phyloP scores from a whole-genome alignment of 2,113 vertebrate species.

The Dromiciops gliroides region DNA sequence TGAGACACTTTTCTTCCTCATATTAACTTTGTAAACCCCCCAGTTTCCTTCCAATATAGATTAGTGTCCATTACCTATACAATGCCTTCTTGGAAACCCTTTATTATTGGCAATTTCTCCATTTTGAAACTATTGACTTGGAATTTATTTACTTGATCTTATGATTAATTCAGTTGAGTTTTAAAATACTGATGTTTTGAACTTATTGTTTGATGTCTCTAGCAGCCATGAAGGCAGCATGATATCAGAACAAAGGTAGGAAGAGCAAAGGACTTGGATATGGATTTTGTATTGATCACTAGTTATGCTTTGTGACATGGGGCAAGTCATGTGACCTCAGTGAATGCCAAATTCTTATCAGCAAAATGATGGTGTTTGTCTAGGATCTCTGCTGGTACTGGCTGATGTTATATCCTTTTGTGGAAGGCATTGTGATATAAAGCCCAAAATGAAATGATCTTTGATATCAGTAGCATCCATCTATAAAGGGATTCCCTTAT shows the following conservation, averaged over 20 bases:
- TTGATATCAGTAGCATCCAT: not conserved
- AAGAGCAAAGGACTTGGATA: not conserved
- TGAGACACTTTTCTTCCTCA: not conserved
- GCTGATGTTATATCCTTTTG: not conserved
- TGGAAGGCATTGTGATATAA: not conserved
- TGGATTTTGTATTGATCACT: not conserved
- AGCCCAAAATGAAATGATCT: not conserved
- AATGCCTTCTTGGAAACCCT: not conserved
- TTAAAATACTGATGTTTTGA: not conserved
- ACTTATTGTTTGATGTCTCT: not conserved
- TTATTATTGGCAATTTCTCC: not conserved
- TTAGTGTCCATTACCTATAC: not conserved
- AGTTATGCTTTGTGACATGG: not conserved
- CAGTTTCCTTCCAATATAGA: not conserved
- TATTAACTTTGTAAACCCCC: not conserved
- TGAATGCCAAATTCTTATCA: not conserved
- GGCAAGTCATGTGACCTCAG: not conserved
- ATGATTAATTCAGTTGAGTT: not conserved
- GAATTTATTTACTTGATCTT: not conserved
- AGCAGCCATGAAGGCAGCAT: not conserved
- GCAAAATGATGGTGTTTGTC: not conserved
- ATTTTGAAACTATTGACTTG: not conserved
- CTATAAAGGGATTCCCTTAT: not conserved
- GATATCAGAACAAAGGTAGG: not conserved
- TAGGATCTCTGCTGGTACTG: not conserved